Evolutionary conservation across 2,888 invertebrate species (phyloP).

Genomic region (Orthosia gracilis): DNA sequence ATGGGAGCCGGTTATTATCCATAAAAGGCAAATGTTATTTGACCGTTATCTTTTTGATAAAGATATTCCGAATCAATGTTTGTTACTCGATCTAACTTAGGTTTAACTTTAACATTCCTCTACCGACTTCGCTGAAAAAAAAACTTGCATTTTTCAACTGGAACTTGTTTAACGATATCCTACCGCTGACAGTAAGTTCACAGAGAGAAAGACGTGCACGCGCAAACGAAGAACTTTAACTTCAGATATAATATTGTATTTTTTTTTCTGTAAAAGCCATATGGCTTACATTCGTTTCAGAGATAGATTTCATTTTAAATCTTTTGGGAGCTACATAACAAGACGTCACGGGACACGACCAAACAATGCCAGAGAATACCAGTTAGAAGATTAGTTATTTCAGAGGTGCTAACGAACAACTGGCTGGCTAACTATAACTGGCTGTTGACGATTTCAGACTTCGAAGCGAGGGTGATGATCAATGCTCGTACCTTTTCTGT

Average conservation of each 20-base stretch:
- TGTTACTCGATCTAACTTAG: slow-evolving; percentile 28
- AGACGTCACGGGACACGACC: background rate
- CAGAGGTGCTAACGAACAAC: background rate
- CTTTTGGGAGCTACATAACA: background rate
- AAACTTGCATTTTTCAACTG: background rate
- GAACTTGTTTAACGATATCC: slow-evolving; percentile 7
- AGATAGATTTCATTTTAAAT: background rate
- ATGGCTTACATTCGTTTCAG: background rate
- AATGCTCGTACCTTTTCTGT: background rate
- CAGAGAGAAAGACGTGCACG: slow-evolving; percentile 10
- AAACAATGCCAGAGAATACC: background rate
- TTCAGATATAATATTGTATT: background rate
- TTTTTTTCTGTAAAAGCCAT: background rate
- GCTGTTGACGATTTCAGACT: background rate
- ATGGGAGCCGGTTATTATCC: slow-evolving; percentile 70
- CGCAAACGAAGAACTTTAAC: background rate
- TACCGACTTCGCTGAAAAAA: slow-evolving; percentile 5
- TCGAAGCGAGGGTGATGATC: background rate
- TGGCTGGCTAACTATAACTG: too few species aligned
- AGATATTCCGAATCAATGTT: slow-evolving; percentile 55
- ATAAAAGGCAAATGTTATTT: slow-evolving; percentile 66
- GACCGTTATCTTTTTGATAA: slow-evolving; percentile 60
- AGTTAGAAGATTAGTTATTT: too few species aligned
- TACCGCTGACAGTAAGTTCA: background rate
- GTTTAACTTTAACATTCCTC: slow-evolving; percentile 16